Base-by-base conservation (phyloP, 2,113 vertebrate genomes). In the Eurystomus gularis region DNA sequence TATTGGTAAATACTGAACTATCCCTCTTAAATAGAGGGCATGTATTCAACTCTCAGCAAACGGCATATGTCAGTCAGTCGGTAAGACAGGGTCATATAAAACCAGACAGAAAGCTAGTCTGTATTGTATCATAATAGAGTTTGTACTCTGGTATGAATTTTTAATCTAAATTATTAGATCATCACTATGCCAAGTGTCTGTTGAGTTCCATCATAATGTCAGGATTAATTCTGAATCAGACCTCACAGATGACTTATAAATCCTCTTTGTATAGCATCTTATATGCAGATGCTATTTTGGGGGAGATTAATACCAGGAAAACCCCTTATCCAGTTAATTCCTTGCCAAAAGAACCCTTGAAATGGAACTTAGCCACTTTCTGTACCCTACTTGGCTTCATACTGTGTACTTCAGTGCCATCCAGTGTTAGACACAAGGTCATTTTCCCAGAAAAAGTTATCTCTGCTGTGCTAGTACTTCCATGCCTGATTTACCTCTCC, bases 371-470 rank as follows among this genome's bases (percentile, higher is more conserved):
- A 78, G 86, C 9, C 51, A 29, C 29, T 91, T 93, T 40, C 72
- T 64, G 17, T 64, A 60, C n/a, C n/a, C 23, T 82, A 7, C 17
- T 33, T 86, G 72, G 8, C 26, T 64, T 69, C 49, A 85, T 64
- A 52, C 17, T 13, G 10, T 82, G 84, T 93, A 88, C 91, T 95
- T 96, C 91, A 93, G 84, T 90, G 94, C 94, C 96, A 97, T 91
- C 97, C 82, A 88, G 95, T 95, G 96, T 94, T 81, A 88, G 33
- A 71, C 16, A 52, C 1, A 9, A 78, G 40, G 55, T 79, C 58
- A 51, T 86, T 94, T 91, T 76, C 25, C 23, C 79, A 37, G 39
- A 80, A 72, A 80, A 40, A 29, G 37, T 29, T 81, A 42, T 24
- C 42, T 68, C 26, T 69, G 13, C n/a, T 86, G 21, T 28, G 87